phyloP scores from a whole-genome alignment of 2,113 vertebrate species.

The Zingel zingel region DNA sequence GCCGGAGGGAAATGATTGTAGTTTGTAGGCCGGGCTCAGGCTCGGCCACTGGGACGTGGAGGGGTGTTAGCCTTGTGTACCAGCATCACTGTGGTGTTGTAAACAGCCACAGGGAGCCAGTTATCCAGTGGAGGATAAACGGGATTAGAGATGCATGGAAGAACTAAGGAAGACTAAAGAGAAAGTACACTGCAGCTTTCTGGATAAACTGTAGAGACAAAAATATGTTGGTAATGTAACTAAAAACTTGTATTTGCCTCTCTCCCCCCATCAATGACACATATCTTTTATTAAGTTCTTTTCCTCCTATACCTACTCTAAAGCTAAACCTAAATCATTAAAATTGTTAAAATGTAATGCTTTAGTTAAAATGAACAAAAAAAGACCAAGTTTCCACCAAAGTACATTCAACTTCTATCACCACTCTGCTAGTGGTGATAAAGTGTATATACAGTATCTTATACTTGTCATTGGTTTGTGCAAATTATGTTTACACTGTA shows the following conservation, averaged over 20 bases:
- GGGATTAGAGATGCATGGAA: slow-evolving; percentile 37
- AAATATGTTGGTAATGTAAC: neutral
- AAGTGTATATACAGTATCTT: neutral
- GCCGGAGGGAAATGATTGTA: slow-evolving; percentile 15
- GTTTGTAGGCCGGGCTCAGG: slow-evolving; percentile 14
- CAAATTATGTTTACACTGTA: neutral
- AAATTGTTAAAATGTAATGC: no score
- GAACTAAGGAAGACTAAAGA: neutral
- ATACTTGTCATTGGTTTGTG: neutral
- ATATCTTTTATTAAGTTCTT: neutral
- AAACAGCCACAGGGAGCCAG: slow-evolving; percentile 45
- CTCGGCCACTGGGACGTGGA: slow-evolving; percentile 10
- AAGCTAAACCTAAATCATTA: no score
- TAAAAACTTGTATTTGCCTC: neutral
- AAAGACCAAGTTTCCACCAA: no score
- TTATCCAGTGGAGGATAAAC: slow-evolving; percentile 33
- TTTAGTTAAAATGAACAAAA: no score
- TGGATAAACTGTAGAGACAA: neutral
- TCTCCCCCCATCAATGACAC: neutral
- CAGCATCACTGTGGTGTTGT: slow-evolving; percentile 19
- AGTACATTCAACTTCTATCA: no score
- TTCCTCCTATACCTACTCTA: no score
- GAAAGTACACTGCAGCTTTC: neutral
- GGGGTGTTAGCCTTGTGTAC: slow-evolving; percentile 17
- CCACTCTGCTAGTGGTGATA: neutral